Base-by-base conservation (phyloP, 1,140 invertebrate species). In the Listronotus bonariensis region DNA sequence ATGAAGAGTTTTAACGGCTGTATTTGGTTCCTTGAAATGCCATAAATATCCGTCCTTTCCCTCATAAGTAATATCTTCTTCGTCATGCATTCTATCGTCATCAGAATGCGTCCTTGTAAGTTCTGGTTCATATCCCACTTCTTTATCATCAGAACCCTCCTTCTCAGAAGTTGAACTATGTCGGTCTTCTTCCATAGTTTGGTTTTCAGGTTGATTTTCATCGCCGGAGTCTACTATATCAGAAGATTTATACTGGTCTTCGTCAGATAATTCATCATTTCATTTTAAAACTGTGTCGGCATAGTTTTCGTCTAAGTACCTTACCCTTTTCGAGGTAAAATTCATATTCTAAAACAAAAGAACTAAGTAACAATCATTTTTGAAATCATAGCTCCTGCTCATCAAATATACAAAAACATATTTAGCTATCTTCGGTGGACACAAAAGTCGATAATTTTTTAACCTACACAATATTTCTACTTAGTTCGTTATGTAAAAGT, bases 141-240 rank as follows among this genome's bases (percentile, higher is more conserved):
- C n/a, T 40, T 40, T 7, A 12, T 40, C 38, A 40, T 26, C 20
- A 26, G 38, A 40, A 12, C 10, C n/a, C 38, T 40, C 38, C n/a
- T 40, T 2, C 38, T 40, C 38, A 40, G 36, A 38, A 40, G 38
- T 40, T 40, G 38, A 40, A 12, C 38, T 40, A 14, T 38, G 38
- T 40, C n/a, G 38, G 38, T 40, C 10, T 40, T 40, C n/a, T 40
- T 40, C 38, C 38, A 40, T 40, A 40, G n/a, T 40, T 12, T 40
- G 10, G 38, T 40, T 40, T 40, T 40, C 38, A 10, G n/a, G 38
- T 40, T 12, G 38, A 40, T 40, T 12, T 40, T 12, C n/a, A 40
- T 40, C 38, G 36, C 36, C 6, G 38, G 38, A 40, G 38, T 40
- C 38, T 40, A 12, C n/a, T 40, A 40, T 14, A 14, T 40, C 38